These are phyloP conservation scores for Malacoctenus gilli DNA, from an alignment of 2,797 vertebrate genomes.

Conservation along the genomic window DNA sequence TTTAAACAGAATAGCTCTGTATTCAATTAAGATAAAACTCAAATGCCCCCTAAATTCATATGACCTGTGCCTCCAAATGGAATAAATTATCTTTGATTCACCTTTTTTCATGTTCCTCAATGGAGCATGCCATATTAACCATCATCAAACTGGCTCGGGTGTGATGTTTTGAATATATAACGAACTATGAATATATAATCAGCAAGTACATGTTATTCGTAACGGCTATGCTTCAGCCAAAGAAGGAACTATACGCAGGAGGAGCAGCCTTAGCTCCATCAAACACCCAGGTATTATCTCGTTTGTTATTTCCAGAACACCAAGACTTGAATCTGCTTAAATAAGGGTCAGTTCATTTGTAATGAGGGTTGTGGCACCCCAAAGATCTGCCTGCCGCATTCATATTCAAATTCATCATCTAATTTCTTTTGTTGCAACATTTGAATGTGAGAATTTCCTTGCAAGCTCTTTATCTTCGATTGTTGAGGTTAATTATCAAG, in stretches of 20 bases:
- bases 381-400: constrained; percentile 40
- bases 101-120: constrained; percentile 49
- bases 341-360: constrained; percentile 52
- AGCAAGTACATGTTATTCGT: constrained; percentile 48
- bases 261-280: constrained; percentile 22
- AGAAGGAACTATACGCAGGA: constrained; percentile 30
- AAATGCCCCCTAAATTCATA: constrained; percentile 50
- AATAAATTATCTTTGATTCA: constrained; percentile 71
- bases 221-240: constrained; percentile 42
- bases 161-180: constrained; percentile 74
- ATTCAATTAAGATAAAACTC: constrained; percentile 51
- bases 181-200: constrained; percentile 75
- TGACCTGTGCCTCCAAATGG: constrained; percentile 51
- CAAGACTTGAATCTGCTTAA: constrained; percentile 23
- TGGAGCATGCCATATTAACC: constrained; percentile 64
- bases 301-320: constrained; percentile 38
- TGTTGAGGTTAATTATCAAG: constrained; percentile 70
- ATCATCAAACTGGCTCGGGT: constrained; percentile 66
- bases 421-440: constrained; percentile 58
- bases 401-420: constrained; percentile 61
- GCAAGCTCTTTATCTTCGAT: constrained; percentile 52
- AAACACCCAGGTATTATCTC: constrained; percentile 49
- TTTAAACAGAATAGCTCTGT: constrained; percentile 27
- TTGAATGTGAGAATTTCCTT: constrained; percentile 45
- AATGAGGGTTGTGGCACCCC: constrained; percentile 32